A percentile compares a stretch with the other conserved stretches of the same genome.
phyloP scores from a whole-genome alignment of 2,113 vertebrate genomes.

The Falcunculus frontatus region DNA sequence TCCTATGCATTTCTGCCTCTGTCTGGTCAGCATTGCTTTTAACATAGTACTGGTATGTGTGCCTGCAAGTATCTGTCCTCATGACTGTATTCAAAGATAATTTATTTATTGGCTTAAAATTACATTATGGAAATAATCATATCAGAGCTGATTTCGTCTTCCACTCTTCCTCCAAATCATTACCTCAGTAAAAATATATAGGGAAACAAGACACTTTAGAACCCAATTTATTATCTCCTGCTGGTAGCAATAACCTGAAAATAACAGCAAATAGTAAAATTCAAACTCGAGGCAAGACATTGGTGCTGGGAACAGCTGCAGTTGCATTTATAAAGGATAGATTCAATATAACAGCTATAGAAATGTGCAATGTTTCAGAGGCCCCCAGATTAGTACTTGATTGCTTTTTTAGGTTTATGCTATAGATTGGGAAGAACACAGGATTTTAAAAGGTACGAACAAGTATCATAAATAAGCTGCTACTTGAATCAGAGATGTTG shows the following conservation, averaged over 20 bases:
- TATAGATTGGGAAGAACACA: not conserved
- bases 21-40: not conserved
- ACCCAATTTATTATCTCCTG: slow-evolving; percentile 52
- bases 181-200: slow-evolving; percentile 30
- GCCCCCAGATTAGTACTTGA: slow-evolving; percentile 39
- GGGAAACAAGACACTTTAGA: slow-evolving; percentile 47
- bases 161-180: not conserved
- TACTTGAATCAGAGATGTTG: not conserved
- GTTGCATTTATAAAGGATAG: slow-evolving; percentile 23
- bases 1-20: not conserved
- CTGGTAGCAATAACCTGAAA: slow-evolving; percentile 55
- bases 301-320: slow-evolving; percentile 19
- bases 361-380: slow-evolving; percentile 20
- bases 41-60: not conserved
- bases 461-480: not conserved
- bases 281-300: slow-evolving; percentile 32
- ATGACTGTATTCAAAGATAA: slow-evolving; percentile 15
- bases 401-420: slow-evolving; percentile 41
- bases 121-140: slow-evolving; percentile 34
- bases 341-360: slow-evolving; percentile 20
- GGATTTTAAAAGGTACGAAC: slow-evolving; percentile 13
- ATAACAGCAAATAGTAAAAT: slow-evolving; percentile 51
- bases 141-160: not conserved
- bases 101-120: slow-evolving; percentile 59
- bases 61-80: not conserved